phyloP scores from a whole-genome alignment of 2,797 vertebrate genomes.

The Alcedo atthis region DNA sequence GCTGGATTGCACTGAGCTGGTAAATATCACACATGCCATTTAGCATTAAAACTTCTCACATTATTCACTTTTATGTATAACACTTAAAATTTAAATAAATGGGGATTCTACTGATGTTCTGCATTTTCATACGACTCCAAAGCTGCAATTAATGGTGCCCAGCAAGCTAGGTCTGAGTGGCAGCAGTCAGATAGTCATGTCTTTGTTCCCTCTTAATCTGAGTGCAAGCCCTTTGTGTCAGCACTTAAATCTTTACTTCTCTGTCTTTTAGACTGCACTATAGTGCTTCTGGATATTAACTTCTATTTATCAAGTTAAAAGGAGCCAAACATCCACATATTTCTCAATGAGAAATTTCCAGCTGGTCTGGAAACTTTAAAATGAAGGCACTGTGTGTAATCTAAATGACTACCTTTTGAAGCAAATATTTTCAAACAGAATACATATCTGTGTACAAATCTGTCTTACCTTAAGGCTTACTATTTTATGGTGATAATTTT shows the following conservation, averaged over 20 bases:
- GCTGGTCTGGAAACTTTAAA: not conserved
- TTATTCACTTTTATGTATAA: not conserved
- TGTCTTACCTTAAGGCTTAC: not conserved
- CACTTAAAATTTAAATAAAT: not conserved
- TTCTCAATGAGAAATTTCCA: not conserved
- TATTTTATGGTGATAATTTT: not conserved
- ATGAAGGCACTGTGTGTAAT: not conserved
- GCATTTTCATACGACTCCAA: not conserved
- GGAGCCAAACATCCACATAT: not conserved
- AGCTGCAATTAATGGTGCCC: not conserved
- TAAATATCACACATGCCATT: constrained; percentile 37
- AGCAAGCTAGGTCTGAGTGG: not conserved
- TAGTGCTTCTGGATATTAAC: not conserved
- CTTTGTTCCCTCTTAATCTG: constrained; percentile 24
- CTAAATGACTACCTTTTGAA: not conserved
- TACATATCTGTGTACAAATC: not conserved
- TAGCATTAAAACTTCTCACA: constrained; percentile 7
- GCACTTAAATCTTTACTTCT: not conserved
- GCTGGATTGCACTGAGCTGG: constrained; percentile 21
- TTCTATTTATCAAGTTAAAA: not conserved
- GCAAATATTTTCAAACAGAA: not conserved
- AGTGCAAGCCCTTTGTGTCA: not conserved
- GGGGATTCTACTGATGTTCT: not conserved
- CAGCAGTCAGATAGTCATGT: not conserved
- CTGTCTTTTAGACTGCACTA: not conserved